Percentiles rank a stretch among this genome's conserved stretches.
These are phyloP conservation scores for Trialeurodes vaporariorum DNA, from an alignment of 1,140 invertebrate genomes.

Conservation along the genomic window DNA sequence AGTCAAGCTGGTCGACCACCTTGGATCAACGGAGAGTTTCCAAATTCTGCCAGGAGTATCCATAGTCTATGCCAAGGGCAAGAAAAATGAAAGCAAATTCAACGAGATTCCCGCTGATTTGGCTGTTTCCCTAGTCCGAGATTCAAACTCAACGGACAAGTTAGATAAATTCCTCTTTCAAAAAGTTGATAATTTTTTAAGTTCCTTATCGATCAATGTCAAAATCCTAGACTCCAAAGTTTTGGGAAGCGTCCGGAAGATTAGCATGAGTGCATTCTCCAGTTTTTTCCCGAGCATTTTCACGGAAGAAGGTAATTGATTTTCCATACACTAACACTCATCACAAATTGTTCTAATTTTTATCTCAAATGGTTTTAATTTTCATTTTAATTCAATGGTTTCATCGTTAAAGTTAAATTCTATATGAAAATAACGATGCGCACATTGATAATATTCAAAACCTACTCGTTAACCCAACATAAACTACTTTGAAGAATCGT, in stretches of 20 bases:
- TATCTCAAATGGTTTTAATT: not conserved
- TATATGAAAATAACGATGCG: no score
- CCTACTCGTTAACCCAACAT: no score
- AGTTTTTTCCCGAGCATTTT: not conserved
- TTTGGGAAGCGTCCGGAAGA: constrained; percentile 37
- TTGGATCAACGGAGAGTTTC: constrained; percentile 47
- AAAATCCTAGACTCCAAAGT: constrained; percentile 53
- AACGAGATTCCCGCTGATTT: constrained; percentile 11
- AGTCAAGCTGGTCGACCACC: constrained; percentile 56
- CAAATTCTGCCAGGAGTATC: constrained; percentile 41
- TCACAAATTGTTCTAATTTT: constrained; percentile 4
- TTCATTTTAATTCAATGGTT: not conserved
- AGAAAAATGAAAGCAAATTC: not conserved
- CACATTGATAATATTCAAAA: no score
- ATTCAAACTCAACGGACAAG: constrained; percentile 12
- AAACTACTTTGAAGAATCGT: no score
- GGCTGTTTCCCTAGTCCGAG: constrained; percentile 10
- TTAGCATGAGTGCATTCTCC: not conserved
- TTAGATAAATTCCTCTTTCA: constrained; percentile 19
- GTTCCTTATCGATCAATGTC: constrained; percentile 56
- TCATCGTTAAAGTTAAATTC: no score
- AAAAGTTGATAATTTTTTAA: constrained; percentile 49
- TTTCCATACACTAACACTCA: not conserved
- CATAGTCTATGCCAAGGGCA: not conserved
- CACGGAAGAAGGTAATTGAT: not conserved